phyloP scores from a whole-genome alignment of 2,113 vertebrate genomes.

The Heteronetta atricapilla region DNA sequence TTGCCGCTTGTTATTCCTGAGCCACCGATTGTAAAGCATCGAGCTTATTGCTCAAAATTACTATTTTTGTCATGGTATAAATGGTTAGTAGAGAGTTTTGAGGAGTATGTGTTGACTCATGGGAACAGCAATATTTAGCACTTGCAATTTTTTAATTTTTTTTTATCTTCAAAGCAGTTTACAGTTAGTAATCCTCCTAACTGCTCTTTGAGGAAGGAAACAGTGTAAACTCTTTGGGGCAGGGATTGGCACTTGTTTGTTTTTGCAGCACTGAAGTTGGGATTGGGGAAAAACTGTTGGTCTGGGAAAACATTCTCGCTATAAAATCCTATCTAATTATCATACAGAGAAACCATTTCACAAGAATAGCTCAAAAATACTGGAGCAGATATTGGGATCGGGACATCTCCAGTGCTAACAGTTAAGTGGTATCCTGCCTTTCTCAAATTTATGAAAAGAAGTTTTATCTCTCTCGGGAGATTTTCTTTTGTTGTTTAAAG shows the following conservation, averaged over 20 bases:
- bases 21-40: neutral
- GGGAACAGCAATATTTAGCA: neutral
- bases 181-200: neutral
- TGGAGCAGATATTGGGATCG: neutral
- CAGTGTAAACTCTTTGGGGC: neutral
- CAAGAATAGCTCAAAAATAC: neutral
- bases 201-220: neutral
- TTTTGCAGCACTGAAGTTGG: neutral
- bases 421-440: neutral
- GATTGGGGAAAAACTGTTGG: neutral
- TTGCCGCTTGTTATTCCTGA: neutral
- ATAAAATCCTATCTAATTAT: neutral
- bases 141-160: neutral
- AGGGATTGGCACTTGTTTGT: neutral
- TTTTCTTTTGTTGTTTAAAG: slow-evolving; percentile 22
- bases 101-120: neutral
- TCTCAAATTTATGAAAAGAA: neutral
- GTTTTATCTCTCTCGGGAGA: neutral
- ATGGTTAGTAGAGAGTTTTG: neutral
- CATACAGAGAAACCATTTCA: neutral
- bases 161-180: neutral
- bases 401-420: neutral
- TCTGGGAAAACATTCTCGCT: neutral
- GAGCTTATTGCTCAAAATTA: neutral
- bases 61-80: neutral